Evolutionary conservation across 2,113 vertebrate species (phyloP).

Genomic region (Cavia porcellus): DNA sequence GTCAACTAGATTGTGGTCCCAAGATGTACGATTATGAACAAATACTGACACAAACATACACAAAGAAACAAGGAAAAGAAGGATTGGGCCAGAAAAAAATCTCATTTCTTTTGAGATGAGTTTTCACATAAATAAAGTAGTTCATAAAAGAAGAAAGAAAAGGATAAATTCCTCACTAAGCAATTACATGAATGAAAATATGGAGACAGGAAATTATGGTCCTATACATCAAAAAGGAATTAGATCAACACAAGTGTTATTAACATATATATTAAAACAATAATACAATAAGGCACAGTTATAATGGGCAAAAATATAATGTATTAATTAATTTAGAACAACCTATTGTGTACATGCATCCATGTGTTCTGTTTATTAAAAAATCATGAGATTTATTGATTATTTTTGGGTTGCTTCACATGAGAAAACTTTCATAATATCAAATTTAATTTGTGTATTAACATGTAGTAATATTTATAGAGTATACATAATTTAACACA

Average conservation of each 20-base stretch:
- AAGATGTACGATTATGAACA: neutral
- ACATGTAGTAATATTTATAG: constrained; percentile 72
- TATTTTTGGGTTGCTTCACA: constrained; percentile 14
- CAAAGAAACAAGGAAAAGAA: neutral
- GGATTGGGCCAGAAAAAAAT: neutral
- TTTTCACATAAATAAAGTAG: neutral
- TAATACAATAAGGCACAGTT: neutral
- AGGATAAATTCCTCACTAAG: neutral
- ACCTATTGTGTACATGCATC: neutral
- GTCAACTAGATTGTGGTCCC: neutral
- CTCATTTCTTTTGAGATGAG: neutral
- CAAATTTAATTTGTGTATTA: constrained; percentile 73
- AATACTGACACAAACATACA: neutral
- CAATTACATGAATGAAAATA: neutral
- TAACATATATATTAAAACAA: neutral
- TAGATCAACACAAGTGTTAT: neutral
- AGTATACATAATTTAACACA: constrained; percentile 80
- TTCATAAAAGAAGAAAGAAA: neutral
- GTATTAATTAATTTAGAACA: neutral
- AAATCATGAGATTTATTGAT: neutral
- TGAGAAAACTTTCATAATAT: constrained; percentile 48
- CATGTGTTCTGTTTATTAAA: constrained; percentile 20
- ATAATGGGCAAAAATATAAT: neutral
- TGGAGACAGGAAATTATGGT: neutral
- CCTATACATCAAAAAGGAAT: neutral